These are phyloP conservation scores for Diachrysia chrysitis DNA, from an alignment of 2,888 invertebrate genomes.

Conservation along the genomic window DNA sequence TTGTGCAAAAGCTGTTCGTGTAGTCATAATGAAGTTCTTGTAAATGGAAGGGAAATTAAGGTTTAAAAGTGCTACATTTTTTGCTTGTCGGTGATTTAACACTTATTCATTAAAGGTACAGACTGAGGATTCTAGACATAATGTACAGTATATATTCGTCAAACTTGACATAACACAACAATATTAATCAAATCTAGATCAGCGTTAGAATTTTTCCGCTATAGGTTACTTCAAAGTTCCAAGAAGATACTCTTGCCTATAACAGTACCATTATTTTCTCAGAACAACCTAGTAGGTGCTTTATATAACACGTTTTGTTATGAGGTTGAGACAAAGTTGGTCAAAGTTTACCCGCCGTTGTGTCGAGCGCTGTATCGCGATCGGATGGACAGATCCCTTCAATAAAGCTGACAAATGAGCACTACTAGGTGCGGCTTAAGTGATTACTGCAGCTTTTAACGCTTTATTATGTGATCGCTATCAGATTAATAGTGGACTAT, in stretches of 20 bases:
- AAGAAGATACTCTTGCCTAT: background rate
- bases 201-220: background rate
- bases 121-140: too few species aligned
- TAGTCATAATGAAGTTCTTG: background rate
- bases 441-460: constrained; percentile 86
- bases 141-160: background rate
- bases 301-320: background rate
- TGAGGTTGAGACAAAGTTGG: constrained; percentile 11
- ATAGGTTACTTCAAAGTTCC: background rate
- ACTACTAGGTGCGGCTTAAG: constrained; percentile 82
- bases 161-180: background rate
- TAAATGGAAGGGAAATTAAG: background rate
- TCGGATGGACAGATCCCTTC: constrained; percentile 69
- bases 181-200: background rate
- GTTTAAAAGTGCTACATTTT: background rate
- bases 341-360: constrained; percentile 25
- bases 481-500: constrained; percentile 31
- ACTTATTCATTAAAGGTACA: background rate
- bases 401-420: constrained; percentile 80
- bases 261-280: background rate
- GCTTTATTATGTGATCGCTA: constrained; percentile 58
- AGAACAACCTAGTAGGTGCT: background rate
- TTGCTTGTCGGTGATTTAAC: background rate
- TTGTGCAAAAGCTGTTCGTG: constrained; percentile 5
- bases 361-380: constrained; percentile 64